Percentiles rank a stretch among this genome's conserved stretches.
Conservation (phyloP, 2,113 vertebrate genomes). For the Odobenus rosmarus region DNA sequence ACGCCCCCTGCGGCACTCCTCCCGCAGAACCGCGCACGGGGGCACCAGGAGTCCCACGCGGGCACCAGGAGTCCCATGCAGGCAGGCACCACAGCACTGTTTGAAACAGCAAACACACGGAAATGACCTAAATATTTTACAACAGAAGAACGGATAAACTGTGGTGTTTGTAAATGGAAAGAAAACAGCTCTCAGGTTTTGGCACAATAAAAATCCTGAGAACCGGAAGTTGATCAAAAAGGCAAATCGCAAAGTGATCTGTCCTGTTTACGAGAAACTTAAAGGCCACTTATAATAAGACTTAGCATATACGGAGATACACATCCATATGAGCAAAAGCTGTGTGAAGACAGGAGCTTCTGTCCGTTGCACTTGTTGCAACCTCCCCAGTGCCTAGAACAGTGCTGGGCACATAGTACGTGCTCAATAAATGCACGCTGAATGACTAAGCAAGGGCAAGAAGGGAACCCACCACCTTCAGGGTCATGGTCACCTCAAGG, state of each 20-base stretch:
- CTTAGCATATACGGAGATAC: not conserved
- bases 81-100: fast-evolving
- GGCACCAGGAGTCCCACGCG: fast-evolving
- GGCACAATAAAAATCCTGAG: not conserved
- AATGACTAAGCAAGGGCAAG: not conserved
- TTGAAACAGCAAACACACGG: not conserved
- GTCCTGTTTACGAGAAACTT: not conserved
- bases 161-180: not conserved
- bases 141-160: not conserved
- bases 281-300: not conserved
- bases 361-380: fast-evolving
- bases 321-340: not conserved
- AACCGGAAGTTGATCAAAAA: not conserved
- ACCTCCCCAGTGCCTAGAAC: not conserved
- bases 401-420: not conserved
- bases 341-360: too few species aligned
- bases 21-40: fast-evolving
- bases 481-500: not conserved
- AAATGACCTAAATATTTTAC: not conserved
- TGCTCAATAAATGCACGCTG: not conserved
- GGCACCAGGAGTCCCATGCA: fast-evolving
- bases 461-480: not conserved
- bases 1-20: fast-evolving
- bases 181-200: too few species aligned
- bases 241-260: not conserved